Evolutionary conservation across 2,113 vertebrate genomes (phyloP).

Genomic region (Lagopus leucura): DNA sequence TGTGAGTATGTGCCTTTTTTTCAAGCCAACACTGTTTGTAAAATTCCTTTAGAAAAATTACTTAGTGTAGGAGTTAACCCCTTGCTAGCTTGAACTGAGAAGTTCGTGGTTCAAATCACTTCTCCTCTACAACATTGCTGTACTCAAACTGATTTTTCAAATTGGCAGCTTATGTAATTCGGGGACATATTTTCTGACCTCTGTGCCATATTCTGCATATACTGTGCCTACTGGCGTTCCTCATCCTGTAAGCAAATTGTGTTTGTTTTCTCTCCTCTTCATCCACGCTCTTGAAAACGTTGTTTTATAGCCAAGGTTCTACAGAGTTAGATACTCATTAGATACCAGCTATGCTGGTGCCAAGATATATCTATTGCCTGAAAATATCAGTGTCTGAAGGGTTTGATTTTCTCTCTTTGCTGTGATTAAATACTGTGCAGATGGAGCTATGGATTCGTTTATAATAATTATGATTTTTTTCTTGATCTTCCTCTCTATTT

Average conservation of each 20-base stretch:
- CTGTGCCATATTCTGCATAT: neutral
- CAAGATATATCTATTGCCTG: neutral
- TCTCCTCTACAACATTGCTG: neutral
- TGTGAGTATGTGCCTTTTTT: neutral
- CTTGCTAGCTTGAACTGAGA: neutral
- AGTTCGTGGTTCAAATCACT: neutral
- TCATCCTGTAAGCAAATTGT: neutral
- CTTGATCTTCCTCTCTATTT: neutral
- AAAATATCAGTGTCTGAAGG: neutral
- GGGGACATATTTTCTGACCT: neutral
- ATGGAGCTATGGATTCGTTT: conserved; percentile 17
- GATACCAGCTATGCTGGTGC: neutral
- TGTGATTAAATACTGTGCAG: neutral
- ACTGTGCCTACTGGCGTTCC: neutral
- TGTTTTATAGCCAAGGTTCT: neutral
- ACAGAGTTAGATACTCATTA: neutral
- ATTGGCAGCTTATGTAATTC: neutral
- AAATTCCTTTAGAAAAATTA: neutral
- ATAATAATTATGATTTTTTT: neutral
- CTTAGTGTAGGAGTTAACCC: conserved; percentile 1
- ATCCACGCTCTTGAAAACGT: neutral
- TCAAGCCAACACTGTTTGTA: neutral
- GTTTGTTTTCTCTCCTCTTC: conserved; percentile 5
- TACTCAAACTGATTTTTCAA: neutral
- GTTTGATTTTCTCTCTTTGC: conserved; percentile 3